Evolutionary conservation across 1,140 invertebrate species (phyloP).

Genomic region (Cydia strobilella): DNA sequence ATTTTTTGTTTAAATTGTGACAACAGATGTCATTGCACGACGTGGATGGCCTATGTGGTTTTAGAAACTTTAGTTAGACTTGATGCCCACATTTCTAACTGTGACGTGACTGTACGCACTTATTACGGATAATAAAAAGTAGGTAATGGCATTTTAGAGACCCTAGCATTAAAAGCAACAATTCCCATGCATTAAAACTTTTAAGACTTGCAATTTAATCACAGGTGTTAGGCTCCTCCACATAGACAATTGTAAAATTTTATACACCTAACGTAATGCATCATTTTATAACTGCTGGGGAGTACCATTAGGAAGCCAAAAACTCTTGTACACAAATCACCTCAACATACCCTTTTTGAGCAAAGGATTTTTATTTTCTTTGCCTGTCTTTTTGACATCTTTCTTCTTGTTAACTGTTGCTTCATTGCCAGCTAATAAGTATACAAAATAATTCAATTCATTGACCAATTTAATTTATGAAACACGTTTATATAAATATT

Average conservation of each 20-base stretch:
- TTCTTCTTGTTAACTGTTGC: conserved; percentile 59
- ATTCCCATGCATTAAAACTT: not conserved
- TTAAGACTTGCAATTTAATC: not conserved
- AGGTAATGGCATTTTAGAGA: not conserved
- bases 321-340: conserved; percentile 38
- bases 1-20: not conserved
- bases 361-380: conserved; percentile 70
- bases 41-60: too few species aligned
- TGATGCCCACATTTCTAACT: too few species aligned
- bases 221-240: not conserved
- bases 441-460: conserved; percentile 38
- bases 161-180: not conserved
- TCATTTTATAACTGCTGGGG: not conserved
- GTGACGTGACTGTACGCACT: too few species aligned
- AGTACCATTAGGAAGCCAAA: conserved; percentile 7
- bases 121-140: not conserved
- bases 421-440: conserved; percentile 55
- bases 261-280: not conserved
- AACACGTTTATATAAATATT: not conserved
- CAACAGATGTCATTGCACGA: not conserved
- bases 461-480: conserved; percentile 2
- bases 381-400: conserved; percentile 66
- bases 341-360: conserved; percentile 74
- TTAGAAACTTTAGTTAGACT: too few species aligned
- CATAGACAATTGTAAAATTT: not conserved